phyloP scores from a whole-genome alignment of 1,140 invertebrate genomes.

The Caenorhabditis inopinata region DNA sequence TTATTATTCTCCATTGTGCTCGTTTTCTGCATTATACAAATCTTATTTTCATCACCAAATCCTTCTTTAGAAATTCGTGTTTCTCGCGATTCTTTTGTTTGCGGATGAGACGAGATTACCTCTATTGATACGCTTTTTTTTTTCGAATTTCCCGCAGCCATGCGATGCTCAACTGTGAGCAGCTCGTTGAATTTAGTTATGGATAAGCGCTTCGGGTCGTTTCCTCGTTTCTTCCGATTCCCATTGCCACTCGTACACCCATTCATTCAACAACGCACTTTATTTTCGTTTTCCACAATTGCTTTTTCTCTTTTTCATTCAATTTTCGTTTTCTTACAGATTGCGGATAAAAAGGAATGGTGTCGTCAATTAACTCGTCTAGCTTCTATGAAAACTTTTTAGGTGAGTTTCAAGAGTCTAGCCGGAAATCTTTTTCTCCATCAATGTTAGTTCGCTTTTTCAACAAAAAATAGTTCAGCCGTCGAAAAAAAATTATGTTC shows the following conservation, averaged over 20 bases:
- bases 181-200: slow-evolving; percentile 25
- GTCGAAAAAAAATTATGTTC: too few relatives aligned
- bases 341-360: neutral
- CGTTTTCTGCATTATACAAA: neutral
- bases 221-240: neutral
- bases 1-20: neutral
- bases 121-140: too few relatives aligned
- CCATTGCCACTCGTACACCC: neutral
- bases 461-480: too few relatives aligned
- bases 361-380: neutral
- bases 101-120: too few relatives aligned
- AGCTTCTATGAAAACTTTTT: neutral
- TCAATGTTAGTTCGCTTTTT: too few relatives aligned
- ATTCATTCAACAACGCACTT: neutral
- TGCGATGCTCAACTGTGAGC: too few relatives aligned
- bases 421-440: too few relatives aligned
- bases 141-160: too few relatives aligned
- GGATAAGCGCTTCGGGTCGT: neutral
- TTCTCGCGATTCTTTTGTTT: neutral
- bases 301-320: neutral
- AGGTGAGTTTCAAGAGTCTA: neutral
- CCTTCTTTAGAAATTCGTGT: neutral
- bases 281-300: neutral
- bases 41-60: neutral
- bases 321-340: too few relatives aligned